Base-by-base conservation (phyloP, 2,113 vertebrate species). In the Diphyllodes magnificus region DNA sequence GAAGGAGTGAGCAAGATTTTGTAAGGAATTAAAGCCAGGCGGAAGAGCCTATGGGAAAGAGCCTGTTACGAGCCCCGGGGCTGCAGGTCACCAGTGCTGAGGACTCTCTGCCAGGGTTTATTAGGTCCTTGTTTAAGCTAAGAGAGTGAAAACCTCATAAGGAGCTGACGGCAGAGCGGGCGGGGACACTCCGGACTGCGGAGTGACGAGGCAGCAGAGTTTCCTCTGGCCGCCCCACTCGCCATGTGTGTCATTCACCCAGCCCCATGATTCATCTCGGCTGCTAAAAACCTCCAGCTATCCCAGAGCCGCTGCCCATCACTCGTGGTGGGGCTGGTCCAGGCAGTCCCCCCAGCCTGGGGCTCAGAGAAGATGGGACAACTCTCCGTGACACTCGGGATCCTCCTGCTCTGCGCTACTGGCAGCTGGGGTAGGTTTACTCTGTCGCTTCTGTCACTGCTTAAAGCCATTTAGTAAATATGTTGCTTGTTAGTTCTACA, bases 221-320 rank as follows among this genome's bases (percentile, higher is more conserved):
- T 97, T 96, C 93, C 96, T 90, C 83, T 22, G 24, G 51, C 88
- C 64, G 79, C 86, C 70, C 47, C 28, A 9, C 66, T 87, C 59
- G 5, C 76, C 42, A 0, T n/a, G 63, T 42, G 70, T 94, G 80
- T 95, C 89, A 86, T 20, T 69, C 82, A 83, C 59, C 81, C 91
- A 47, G 68, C 59, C 94, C 70, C 49, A 59, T 96, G 94, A 97
- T 80, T 93, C 93, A 94, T 54, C 93, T 35, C 61, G 13, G 39
- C 70, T 7, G 45, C 79, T 91, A 71, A 68, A 81, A 92, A n/a
- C 22, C 88, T 51, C 49, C 23, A 3, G 64, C 78, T 2, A 7
- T 13, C 57, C 15, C 83, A 4, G 45, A 50, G 31, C 77, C 14
- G 28, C 60, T 84, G 49, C 30, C 45, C 63, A 33, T 76, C 92